These are phyloP conservation scores for Ephestia elutella DNA, from an alignment of 1,140 invertebrate species.

Conservation along the genomic window DNA sequence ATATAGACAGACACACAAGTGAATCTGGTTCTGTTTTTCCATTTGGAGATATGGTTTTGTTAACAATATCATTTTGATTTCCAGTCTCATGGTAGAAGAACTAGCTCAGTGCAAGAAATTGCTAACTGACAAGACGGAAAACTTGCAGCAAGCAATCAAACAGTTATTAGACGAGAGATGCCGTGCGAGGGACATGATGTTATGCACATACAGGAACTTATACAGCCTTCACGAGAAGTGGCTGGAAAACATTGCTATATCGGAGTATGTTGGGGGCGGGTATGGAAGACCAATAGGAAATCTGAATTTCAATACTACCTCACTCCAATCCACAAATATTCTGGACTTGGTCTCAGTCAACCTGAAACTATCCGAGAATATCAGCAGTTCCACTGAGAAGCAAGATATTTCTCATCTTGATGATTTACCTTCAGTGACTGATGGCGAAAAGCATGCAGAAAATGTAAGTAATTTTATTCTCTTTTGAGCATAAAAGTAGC, in stretches of 20 bases:
- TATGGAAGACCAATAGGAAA: conserved; percentile 63
- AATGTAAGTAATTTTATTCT: conserved; percentile 40
- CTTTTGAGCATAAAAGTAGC: no score
- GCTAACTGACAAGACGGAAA: conserved; percentile 83
- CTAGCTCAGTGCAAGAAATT: conserved; percentile 88
- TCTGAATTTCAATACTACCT: conserved; percentile 61
- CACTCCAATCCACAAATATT: conserved; percentile 65
- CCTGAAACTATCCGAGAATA: conserved; percentile 68
- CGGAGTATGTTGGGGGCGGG: conserved; percentile 51
- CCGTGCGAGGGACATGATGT: conserved; percentile 80
- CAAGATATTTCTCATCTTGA: conserved; percentile 59
- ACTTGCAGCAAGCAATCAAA: conserved; percentile 84
- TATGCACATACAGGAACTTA: conserved; percentile 81
- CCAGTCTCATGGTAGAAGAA: conserved; percentile 92
- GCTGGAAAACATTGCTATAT: conserved; percentile 62
- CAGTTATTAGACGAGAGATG: conserved; percentile 83
- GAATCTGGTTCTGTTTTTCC: no score
- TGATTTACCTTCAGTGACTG: conserved; percentile 49
- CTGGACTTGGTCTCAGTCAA: conserved; percentile 66
- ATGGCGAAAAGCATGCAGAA: conserved; percentile 64
- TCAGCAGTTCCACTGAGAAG: conserved; percentile 60
- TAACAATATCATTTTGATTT: conserved; percentile 19
- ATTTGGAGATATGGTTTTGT: no score
- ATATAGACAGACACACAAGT: no score
- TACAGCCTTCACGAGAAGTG: conserved; percentile 69